These are phyloP conservation scores for Mactromeris polynyma DNA, from an alignment of 2,888 invertebrate species.

Conservation along the genomic window DNA sequence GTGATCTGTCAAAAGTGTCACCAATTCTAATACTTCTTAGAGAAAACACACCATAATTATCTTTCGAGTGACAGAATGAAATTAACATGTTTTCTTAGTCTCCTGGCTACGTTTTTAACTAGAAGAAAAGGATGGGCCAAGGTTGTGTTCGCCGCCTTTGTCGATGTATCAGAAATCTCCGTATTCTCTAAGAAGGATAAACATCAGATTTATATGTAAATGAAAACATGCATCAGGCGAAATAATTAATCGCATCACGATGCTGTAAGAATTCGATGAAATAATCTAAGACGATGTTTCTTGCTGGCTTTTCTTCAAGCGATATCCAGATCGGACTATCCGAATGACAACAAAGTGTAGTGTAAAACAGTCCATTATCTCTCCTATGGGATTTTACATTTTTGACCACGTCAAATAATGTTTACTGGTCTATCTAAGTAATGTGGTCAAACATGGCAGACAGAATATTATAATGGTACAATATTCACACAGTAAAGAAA, in stretches of 20 bases:
- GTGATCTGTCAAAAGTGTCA: constrained; percentile 69
- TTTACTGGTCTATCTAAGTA: no score
- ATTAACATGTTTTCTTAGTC: constrained; percentile 63
- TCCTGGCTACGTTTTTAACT: constrained; percentile 6
- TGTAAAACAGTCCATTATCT: no score
- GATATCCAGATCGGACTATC: background rate
- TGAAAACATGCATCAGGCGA: constrained; percentile 9
- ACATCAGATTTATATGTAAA: constrained; percentile 21
- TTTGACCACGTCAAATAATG: no score
- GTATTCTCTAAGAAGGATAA: background rate
- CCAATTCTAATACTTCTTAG: constrained; percentile 55
- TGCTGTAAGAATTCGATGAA: background rate
- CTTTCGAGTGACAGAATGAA: constrained; percentile 60
- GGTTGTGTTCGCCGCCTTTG: background rate
- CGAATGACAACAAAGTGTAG: background rate
- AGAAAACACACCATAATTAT: constrained; percentile 69
- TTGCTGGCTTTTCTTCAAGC: background rate
- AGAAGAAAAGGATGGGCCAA: constrained; percentile 21
- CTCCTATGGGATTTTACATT: no score
- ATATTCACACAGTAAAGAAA: no score
- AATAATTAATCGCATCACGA: background rate
- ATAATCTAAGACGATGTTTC: background rate
- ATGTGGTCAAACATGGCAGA: no score
- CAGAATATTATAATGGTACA: no score
- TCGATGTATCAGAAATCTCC: background rate